Base-by-base conservation (phyloP, 1,140 invertebrate genomes). In the Heterodera carotae region DNA sequence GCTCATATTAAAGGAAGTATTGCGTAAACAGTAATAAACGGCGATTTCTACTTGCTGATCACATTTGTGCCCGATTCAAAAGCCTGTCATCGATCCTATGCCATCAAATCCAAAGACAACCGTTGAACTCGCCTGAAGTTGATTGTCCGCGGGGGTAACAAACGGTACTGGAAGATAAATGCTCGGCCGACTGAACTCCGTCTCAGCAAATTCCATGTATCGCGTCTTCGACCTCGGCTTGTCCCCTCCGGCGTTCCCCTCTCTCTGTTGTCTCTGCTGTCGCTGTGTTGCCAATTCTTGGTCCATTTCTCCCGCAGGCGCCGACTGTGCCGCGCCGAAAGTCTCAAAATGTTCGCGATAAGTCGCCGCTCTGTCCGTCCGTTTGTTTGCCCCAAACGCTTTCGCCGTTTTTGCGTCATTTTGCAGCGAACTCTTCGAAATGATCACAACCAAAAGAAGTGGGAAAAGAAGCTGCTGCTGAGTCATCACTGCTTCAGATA, bases 91-190 rank as follows among this genome's bases (percentile, higher is more conserved):
- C n/a, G n/a, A n/a, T n/a, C n/a, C n/a, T n/a, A n/a, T n/a, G n/a
- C n/a, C n/a, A n/a, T n/a, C n/a, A n/a, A n/a, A n/a, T n/a, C n/a
- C n/a, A n/a, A n/a, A n/a, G n/a, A n/a, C n/a, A n/a, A n/a, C n/a
- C n/a, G n/a, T n/a, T n/a, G 1, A 74, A 18, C 10, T 2, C 31
- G 60, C 72, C 56, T 76, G 29, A 39, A 75, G 27, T 29, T 33
- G 31, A 18, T 29, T 70, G 34, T 76, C n/a, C n/a, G 59, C 27
- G 8, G 69, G 29, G 59, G 36, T 31, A 6, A 59, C 29, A 59
- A 77, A 78, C 12, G 77, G 77, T 4, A 78, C 76, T 2, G 77
- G 69, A 12, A 78, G 36, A 31, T 78, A 74, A 36, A 29, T 33
- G 39, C 77, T 74, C 8, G 77, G 77, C 15, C 77, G 53, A 18